Base-by-base conservation (phyloP, 2,113 vertebrate genomes). In the Microcebus griseorufus region DNA sequence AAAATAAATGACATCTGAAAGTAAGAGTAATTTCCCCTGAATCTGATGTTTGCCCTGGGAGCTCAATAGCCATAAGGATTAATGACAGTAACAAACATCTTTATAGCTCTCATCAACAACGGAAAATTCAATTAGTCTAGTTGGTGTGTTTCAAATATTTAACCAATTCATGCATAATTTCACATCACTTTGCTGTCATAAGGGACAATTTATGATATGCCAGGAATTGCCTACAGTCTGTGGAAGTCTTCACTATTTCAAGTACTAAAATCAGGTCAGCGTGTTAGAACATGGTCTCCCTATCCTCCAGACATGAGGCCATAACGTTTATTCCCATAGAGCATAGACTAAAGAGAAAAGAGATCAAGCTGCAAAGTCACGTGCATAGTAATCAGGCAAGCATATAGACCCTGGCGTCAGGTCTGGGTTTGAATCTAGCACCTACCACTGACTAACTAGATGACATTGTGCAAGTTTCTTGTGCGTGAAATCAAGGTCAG, bases 141-240 rank as follows among this genome's bases (percentile, higher is more conserved):
- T 82, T 42, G 10, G 51, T 62, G 69, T 32, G 4, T 88, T 94
- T 95, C 90, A 93, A 81, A 93, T 72, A 88, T 88, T 81, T 64
- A 45, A 60, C 76, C 6, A 58, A 83, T 60, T 60, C 29, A 37
- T 39, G 65, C 81, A 94, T 48, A 84, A 76, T 48, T 90, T 84
- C 45, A 25, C 32, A 79, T 82, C 39, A 53, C 39, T 88, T 64
- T 83, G 42, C 64, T 75, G 23, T 51, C 53, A 60, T 69, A 60
- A 70, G 58, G 82, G 91, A 75, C 5, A 12, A 3, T 29, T 34
- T 42, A 2, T 12, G 51, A 51, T 72, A 37, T 1, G 34, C 51
- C 78, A 67, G n/a, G 42, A 88, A 51, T 53, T 18, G 3, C 51
- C 25, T 53, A 48, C 45, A 42, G 13, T 85, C 67, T 65, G 5